Percentiles rank a stretch among this genome's conserved stretches.
phyloP scores from a whole-genome alignment of 2,888 invertebrate genomes.

The Frankliniella intonsa region DNA sequence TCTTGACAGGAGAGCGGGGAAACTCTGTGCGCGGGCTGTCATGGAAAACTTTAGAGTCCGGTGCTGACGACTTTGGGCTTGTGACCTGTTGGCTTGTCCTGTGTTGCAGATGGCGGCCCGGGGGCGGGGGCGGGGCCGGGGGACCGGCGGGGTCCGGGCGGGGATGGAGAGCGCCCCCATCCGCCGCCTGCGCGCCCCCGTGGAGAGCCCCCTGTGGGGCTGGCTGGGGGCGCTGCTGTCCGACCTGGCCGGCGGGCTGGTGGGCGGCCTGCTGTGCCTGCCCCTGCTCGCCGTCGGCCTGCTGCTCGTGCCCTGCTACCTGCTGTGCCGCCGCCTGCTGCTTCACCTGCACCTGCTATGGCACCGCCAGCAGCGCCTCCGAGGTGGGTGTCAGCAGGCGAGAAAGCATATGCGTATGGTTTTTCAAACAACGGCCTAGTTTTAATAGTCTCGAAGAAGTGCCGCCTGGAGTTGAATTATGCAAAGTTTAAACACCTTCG shows the following conservation, averaged over 20 bases:
- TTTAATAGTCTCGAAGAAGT: too few species aligned
- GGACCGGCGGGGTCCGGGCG: neutral
- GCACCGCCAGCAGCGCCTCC: neutral
- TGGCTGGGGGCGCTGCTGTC: neutral
- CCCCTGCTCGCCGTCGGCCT: neutral
- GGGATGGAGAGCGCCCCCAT: conserved; percentile 10
- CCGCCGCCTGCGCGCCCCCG: conserved; percentile 16
- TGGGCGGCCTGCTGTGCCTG: conserved; percentile 12
- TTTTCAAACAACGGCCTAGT: too few species aligned
- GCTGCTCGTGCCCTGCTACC: neutral
- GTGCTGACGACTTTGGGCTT: neutral
- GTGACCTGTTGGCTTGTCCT: neutral
- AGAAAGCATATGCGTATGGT: too few species aligned
- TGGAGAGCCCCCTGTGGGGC: conserved; percentile 18
- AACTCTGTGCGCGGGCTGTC: neutral
- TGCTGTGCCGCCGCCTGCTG: neutral
- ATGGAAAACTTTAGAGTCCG: neutral
- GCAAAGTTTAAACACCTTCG: too few species aligned
- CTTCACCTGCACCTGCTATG: neutral
- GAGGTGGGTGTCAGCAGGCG: too few species aligned
- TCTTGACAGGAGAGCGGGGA: too few species aligned
- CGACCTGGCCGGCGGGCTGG: neutral
- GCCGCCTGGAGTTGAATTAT: too few species aligned
- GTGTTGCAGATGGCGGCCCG: neutral
- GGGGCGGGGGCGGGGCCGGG: neutral